These are phyloP conservation scores for Percopsis transmontana DNA, from an alignment of 2,113 vertebrate genomes.

Conservation along the genomic window DNA sequence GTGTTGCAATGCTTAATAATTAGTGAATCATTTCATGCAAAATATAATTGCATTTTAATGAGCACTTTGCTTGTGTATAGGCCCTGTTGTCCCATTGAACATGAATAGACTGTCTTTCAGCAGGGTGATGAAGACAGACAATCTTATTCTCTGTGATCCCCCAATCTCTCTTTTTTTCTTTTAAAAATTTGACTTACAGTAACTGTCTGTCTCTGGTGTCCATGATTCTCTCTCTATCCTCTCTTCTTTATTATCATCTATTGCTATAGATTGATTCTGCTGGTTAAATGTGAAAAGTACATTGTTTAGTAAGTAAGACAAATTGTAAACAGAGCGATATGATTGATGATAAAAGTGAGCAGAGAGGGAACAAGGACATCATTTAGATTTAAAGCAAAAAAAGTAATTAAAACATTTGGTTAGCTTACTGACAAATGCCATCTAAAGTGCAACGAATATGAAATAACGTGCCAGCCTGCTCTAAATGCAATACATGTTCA, in stretches of 20 bases:
- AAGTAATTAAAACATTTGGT: too few species aligned
- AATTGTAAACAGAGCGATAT: not conserved
- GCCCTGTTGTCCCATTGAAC: conserved; percentile 35
- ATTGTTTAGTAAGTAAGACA: not conserved
- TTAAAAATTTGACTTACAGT: conserved; percentile 19
- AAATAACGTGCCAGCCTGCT: conserved; percentile 3
- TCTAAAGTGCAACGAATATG: conserved; percentile 39
- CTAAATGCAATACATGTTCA: conserved; percentile 3
- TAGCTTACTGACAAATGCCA: conserved; percentile 21
- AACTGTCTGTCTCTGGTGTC: conserved; percentile 21
- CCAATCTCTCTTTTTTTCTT: conserved; percentile 25
- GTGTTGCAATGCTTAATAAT: conserved; percentile 26
- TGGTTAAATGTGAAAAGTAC: conserved; percentile 5
- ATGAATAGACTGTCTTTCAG: conserved; percentile 24
- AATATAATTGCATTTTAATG: conserved; percentile 48
- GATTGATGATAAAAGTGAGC: too few species aligned
- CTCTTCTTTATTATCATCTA: not conserved
- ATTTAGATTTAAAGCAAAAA: not conserved
- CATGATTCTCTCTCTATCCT: conserved; percentile 14
- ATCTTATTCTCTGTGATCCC: not conserved
- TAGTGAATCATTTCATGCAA: conserved; percentile 32
- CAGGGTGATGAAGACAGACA: conserved; percentile 13
- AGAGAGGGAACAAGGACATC: too few species aligned
- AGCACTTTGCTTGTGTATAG: conserved; percentile 18
- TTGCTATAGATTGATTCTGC: not conserved